Evolutionary conservation across 2,888 invertebrate species (phyloP).

Genomic region (Siphlonurus alternatus): DNA sequence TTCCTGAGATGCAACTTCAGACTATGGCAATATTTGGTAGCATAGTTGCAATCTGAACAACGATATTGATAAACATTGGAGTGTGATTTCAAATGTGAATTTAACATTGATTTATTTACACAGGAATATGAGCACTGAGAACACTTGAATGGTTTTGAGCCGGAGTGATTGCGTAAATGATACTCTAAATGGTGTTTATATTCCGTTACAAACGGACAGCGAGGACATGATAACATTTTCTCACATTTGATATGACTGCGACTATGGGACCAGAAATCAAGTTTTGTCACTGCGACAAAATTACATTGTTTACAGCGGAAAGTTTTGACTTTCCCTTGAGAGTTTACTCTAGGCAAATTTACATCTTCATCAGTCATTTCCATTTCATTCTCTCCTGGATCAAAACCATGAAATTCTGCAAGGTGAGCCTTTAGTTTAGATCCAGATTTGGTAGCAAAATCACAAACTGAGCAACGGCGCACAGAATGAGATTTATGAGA

Average conservation of each 20-base stretch:
- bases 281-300: constrained; percentile 67
- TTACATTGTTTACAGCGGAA: constrained; percentile 89
- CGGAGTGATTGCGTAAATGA: constrained; percentile 86
- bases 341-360: constrained; percentile 44
- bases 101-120: constrained; percentile 98
- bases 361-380: constrained; percentile 20
- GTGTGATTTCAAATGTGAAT: constrained; percentile 94
- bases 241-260: constrained; percentile 81
- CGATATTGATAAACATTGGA: constrained; percentile 82
- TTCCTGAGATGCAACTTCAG: constrained; percentile 88
- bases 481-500: constrained; percentile 25
- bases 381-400: neutral
- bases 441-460: constrained; percentile 33
- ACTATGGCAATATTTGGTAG: constrained; percentile 96
- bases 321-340: constrained; percentile 62
- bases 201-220: constrained; percentile 95
- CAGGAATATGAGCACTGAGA: constrained; percentile 75
- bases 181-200: constrained; percentile 98
- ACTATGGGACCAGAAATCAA: constrained; percentile 87
- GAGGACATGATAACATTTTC: constrained; percentile 74
- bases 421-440: constrained; percentile 31
- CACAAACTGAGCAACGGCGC: constrained; percentile 34
- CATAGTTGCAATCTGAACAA: constrained; percentile 86
- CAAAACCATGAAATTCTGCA: constrained; percentile 29
- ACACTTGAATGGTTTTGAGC: constrained; percentile 91